phyloP scores from a whole-genome alignment of 2,113 vertebrate species.

The Pseudorectes ferrugineus region DNA sequence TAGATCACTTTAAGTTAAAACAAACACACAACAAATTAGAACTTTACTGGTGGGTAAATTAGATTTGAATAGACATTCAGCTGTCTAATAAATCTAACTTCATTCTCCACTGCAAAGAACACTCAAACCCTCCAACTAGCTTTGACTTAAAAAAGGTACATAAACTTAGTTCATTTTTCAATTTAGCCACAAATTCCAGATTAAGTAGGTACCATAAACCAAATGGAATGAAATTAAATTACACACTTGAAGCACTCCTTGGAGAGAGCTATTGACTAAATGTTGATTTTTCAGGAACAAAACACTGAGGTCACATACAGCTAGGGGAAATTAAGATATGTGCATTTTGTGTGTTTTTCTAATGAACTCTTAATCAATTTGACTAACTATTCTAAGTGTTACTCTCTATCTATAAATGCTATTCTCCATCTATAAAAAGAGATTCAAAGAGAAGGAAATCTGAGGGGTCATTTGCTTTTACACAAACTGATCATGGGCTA shows the following conservation, averaged over 20 bases:
- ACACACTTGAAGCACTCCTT: background rate
- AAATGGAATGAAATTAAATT: background rate
- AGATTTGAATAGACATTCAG: background rate
- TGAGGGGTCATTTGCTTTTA: background rate
- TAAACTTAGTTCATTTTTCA: background rate
- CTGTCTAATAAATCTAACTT: background rate
- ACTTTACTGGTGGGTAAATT: background rate
- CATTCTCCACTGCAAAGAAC: background rate
- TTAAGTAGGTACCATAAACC: background rate
- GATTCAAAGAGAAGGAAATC: background rate
- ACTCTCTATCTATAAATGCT: background rate
- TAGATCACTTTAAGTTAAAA: background rate
- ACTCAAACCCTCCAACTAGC: background rate
- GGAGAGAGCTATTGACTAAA: background rate
- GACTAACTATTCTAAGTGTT: background rate
- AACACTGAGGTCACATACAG: background rate
- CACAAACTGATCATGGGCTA: background rate
- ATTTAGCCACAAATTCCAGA: background rate
- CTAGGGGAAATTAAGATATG: background rate
- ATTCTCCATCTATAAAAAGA: background rate
- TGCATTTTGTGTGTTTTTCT: background rate
- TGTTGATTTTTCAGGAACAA: background rate
- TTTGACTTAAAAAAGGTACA: background rate
- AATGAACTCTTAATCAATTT: background rate
- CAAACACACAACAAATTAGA: background rate